These are phyloP conservation scores for Bombus cullumanus DNA, from an alignment of 1,140 invertebrate genomes.

Conservation along the genomic window DNA sequence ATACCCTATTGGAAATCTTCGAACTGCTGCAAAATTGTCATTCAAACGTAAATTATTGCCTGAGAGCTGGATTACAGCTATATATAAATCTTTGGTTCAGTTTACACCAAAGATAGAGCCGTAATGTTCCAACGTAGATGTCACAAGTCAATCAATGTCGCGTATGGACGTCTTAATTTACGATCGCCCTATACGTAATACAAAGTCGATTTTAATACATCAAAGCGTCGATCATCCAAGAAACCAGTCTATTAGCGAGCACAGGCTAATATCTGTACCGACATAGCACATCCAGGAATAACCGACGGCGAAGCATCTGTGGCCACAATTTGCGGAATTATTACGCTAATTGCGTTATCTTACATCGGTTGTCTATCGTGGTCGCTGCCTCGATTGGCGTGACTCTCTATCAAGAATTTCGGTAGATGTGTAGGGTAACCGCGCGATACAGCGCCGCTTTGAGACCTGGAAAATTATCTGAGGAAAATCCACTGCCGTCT, in stretches of 20 bases:
- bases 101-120: too few species aligned
- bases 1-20: too few species aligned
- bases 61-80: too few species aligned
- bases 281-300: conserved; percentile 12
- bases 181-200: background rate
- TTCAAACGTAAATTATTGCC: too few species aligned
- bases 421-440: conserved; percentile 17
- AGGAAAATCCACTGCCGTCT: background rate
- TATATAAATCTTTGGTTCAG: too few species aligned
- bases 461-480: conserved; percentile 21
- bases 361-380: conserved; percentile 30
- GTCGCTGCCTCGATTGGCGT: background rate
- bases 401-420: conserved; percentile 16
- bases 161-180: background rate
- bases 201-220: background rate
- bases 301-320: conserved; percentile 7
- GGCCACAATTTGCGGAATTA: conserved; percentile 40
- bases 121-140: too few species aligned
- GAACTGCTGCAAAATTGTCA: too few species aligned
- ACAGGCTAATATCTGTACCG: background rate
- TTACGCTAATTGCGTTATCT: conserved; percentile 49
- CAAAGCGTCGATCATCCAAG: background rate
- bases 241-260: background rate
- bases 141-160: too few species aligned
- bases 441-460: background rate